Base-by-base conservation (phyloP, 2,888 invertebrate species). In the Siphonodentalium dalli region DNA sequence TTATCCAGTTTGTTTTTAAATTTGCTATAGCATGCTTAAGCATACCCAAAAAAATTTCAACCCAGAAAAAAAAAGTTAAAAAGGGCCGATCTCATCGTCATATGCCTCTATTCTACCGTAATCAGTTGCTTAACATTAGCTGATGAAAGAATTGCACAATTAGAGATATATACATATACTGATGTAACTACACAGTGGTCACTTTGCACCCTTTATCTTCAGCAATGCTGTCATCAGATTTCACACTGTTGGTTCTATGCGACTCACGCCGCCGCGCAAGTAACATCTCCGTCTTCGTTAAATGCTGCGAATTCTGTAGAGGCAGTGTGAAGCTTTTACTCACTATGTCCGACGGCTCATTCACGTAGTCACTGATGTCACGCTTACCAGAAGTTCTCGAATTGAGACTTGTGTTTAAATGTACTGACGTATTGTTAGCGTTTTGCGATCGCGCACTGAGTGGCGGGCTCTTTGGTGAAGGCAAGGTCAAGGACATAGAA, bases 221-320 rank as follows among this genome's bases (percentile, higher is more conserved):
- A 1, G 54, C 42, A 11, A 28, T 34, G 9, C 38, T 48, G 18
- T 63, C 58, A 24, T 39, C 39, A 0, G 44, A 28, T 13, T 52
- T 44, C 9, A 44, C 40, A 18, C 46, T 52, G 39, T 34, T 54
- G 20, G 43, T 52, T 29, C 64, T 41, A 39, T 61, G 58, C 4
- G 65, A 61, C 41, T 65, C 60, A 26, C 68, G 63, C 29, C 78
- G 43, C 23, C 79, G 57, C 6, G 79, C 79, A 34, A 78, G 46
- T 56, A 79, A 49, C 79, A 75, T 77, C 67, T 71, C 82, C 53
- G 64, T 79, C 50, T 78, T 78, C 20, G 78, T 78, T 42, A 61
- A 40, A 37, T 65, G 74, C 44, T 62, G 54, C 9, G 57, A 28
- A 31, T 54, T 20, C 18, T 39, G 7, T 28, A 11, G 24, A 33